Percentiles rank a stretch among this genome's conserved stretches.
phyloP scores from a whole-genome alignment of 2,113 vertebrate genomes.

The Kryptolebias marmoratus region DNA sequence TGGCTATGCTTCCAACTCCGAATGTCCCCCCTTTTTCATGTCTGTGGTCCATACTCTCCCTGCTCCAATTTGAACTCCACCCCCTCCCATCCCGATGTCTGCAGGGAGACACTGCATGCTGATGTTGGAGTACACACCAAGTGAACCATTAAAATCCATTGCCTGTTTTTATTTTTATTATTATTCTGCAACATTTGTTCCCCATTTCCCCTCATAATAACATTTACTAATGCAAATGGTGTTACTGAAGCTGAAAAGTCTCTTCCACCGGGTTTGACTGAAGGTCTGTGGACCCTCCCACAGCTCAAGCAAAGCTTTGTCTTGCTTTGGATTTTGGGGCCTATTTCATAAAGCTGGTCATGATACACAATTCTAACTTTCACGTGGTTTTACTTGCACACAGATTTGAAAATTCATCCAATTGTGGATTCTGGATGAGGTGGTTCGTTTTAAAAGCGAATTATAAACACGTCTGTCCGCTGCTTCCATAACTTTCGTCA shows the following conservation, averaged over 20 bases:
- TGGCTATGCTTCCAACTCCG: constrained; percentile 75
- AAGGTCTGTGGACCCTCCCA: constrained; percentile 56
- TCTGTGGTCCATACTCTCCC: constrained; percentile 49
- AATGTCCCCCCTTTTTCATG: constrained; percentile 68
- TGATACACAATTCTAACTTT: constrained; percentile 67
- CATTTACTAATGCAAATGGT: constrained; percentile 70
- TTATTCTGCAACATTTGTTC: constrained; percentile 62
- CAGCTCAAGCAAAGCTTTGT: constrained; percentile 74
- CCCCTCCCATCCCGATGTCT: constrained; percentile 47
- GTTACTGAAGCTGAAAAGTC: constrained; percentile 50
- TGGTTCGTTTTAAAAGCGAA: constrained; percentile 24
- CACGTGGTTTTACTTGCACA: constrained; percentile 64
- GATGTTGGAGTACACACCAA: constrained; percentile 42
- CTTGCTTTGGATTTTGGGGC: constrained; percentile 69
- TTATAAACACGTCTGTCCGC: constrained; percentile 23
- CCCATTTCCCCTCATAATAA: constrained; percentile 55
- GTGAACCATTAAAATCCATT: constrained; percentile 48
- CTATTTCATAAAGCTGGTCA: constrained; percentile 77
- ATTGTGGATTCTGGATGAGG: constrained; percentile 6
- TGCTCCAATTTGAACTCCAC: constrained; percentile 43
- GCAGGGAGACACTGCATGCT: constrained; percentile 73
- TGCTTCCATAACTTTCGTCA: constrained; percentile 30
- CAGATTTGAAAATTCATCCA: constrained; percentile 15
- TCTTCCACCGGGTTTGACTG: constrained; percentile 53
- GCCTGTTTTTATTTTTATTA: constrained; percentile 33